These are phyloP conservation scores for Drosophila sp. DNA, from an alignment of 1,140 invertebrate species.

Conservation along the genomic window DNA sequence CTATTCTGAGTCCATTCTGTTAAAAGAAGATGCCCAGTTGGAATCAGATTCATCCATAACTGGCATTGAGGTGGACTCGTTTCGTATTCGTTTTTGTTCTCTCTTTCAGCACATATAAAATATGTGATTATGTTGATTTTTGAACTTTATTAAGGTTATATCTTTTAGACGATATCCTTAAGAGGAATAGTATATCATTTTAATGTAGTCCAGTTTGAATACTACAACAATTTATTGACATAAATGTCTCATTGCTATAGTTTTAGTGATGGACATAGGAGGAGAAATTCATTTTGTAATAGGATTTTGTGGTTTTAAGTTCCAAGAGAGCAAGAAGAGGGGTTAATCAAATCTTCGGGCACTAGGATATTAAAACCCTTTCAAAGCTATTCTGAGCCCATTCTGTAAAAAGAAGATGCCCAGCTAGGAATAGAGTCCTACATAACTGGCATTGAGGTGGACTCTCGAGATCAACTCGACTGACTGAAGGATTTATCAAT, in stretches of 20 bases:
- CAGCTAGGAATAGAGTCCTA: not conserved
- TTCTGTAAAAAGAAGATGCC: constrained; percentile 9
- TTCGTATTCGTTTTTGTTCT: too few species aligned
- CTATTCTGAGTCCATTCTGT: constrained; percentile 36
- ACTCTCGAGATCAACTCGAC: not conserved
- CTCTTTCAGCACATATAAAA: not conserved
- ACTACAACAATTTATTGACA: constrained; percentile 13
- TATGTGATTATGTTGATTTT: constrained; percentile 24
- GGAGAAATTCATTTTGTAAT: not conserved
- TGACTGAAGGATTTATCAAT: not conserved
- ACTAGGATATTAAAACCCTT: constrained; percentile 38
- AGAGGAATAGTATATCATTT: constrained; percentile 42
- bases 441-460: constrained; percentile 29
- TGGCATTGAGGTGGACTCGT: constrained; percentile 31
- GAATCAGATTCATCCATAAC: not conserved
- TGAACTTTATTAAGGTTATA: constrained; percentile 51
- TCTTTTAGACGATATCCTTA: constrained; percentile 50
- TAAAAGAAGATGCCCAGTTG: constrained; percentile 13
- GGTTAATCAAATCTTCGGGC: constrained; percentile 16
- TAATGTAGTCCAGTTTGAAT: constrained; percentile 24
- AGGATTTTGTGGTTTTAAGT: constrained; percentile 41
- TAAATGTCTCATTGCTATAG: constrained; percentile 6
- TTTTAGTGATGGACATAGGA: constrained; percentile 15
- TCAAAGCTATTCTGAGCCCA: constrained; percentile 29
- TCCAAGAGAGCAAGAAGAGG: constrained; percentile 40